These are phyloP conservation scores for Thinocorus orbignyianus DNA, from an alignment of 2,113 vertebrate species.

Conservation along the genomic window DNA sequence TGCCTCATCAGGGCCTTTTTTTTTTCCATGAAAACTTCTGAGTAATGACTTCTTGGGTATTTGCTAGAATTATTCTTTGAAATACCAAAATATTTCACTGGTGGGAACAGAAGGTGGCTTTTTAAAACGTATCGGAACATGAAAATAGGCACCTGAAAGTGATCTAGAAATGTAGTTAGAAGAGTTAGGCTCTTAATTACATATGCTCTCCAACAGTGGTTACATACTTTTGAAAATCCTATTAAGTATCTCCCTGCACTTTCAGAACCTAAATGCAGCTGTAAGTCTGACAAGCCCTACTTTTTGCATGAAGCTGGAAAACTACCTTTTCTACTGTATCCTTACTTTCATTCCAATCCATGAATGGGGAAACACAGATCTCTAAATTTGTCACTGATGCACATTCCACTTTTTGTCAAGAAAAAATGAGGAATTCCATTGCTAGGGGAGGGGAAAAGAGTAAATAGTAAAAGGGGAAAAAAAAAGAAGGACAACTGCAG, in stretches of 20 bases:
- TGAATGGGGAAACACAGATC: neutral
- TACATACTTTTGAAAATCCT: neutral
- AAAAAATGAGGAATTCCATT: neutral
- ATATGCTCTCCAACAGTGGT: neutral
- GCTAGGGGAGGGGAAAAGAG: too few relatives aligned
- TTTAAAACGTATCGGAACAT: neutral
- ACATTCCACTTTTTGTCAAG: neutral
- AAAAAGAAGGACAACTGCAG: neutral
- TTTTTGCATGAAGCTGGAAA: neutral
- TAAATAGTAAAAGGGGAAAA: too few relatives aligned
- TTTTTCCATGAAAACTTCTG: neutral
- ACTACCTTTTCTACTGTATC: neutral
- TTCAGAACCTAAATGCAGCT: neutral
- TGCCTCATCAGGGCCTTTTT: accelerated
- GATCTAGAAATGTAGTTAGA: neutral
- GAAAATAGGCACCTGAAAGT: neutral
- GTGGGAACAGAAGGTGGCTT: accelerated
- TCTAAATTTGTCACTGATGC: neutral
- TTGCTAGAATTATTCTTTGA: neutral
- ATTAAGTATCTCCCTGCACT: neutral
- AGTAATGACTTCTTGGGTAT: neutral
- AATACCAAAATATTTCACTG: neutral
- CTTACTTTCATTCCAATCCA: neutral
- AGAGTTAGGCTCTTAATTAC: neutral
- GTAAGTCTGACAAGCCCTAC: neutral